phyloP scores from a whole-genome alignment of 2,888 invertebrate species.

The Alentia gelatinosa region DNA sequence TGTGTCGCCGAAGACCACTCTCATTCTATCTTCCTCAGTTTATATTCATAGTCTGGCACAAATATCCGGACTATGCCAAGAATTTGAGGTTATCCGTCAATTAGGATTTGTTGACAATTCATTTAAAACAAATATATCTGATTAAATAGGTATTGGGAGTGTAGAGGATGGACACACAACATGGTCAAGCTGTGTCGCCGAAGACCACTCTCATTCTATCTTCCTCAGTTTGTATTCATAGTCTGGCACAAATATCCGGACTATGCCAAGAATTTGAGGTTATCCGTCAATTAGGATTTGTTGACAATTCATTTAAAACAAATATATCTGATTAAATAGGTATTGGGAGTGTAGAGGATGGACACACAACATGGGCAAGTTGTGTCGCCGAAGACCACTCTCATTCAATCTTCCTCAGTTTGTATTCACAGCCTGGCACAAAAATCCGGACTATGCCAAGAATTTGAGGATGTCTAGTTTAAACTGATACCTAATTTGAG shows the following conservation, averaged over 20 bases:
- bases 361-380: slow-evolving; percentile 27
- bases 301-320: background rate
- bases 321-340: background rate
- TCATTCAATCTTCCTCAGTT: background rate
- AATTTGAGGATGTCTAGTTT: background rate
- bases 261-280: background rate
- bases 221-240: background rate
- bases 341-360: slow-evolving; percentile 46
- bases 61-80: background rate
- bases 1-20: background rate
- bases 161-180: background rate
- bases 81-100: background rate
- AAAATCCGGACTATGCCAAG: background rate
- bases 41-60: background rate
- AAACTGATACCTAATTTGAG: background rate
- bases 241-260: background rate
- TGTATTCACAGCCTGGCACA: slow-evolving; percentile 5
- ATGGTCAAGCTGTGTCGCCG: background rate
- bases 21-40: background rate
- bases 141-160: too few relatives aligned
- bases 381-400: slow-evolving; percentile 45
- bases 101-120: background rate
- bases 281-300: too few relatives aligned
- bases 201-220: background rate
- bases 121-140: background rate